Conservation (phyloP, 2,888 invertebrate genomes). For the Iphiclides podalirius region DNA sequence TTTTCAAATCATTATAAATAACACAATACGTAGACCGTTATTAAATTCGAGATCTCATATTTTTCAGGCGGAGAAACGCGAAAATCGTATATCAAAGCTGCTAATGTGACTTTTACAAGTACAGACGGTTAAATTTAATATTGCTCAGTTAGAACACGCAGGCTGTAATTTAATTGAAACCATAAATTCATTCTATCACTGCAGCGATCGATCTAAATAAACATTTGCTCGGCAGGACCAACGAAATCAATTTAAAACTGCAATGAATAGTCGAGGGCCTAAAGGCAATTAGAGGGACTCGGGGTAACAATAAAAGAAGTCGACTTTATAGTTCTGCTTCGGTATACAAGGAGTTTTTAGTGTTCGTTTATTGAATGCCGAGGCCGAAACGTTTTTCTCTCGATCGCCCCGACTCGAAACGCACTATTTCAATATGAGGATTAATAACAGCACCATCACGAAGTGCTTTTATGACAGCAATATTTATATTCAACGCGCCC, state of each 20-base stretch:
- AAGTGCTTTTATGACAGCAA: conserved; percentile 47
- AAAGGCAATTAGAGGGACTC: conserved; percentile 5
- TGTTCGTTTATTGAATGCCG: conserved; percentile 7
- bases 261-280: neutral
- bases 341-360: conserved; percentile 11
- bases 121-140: too few relatives aligned
- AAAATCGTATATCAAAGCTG: too few relatives aligned
- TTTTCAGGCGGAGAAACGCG: too few relatives aligned
- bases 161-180: too few relatives aligned
- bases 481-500: conserved; percentile 37
- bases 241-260: conserved; percentile 8
- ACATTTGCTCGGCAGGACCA: neutral
- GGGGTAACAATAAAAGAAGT: conserved; percentile 6
- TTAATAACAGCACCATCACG: conserved; percentile 24
- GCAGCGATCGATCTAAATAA: conserved; percentile 8
- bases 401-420: conserved; percentile 11
- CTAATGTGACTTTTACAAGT: too few relatives aligned
- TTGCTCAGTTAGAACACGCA: too few relatives aligned
- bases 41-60: too few relatives aligned
- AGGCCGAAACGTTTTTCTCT: conserved; percentile 5
- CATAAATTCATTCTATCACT: neutral
- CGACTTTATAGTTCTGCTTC: conserved; percentile 12
- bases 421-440: conserved; percentile 25
- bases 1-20: too few relatives aligned
- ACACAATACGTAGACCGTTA: too few relatives aligned